phyloP scores from a whole-genome alignment of 2,113 vertebrate species.

The Seriola aureovittata region DNA sequence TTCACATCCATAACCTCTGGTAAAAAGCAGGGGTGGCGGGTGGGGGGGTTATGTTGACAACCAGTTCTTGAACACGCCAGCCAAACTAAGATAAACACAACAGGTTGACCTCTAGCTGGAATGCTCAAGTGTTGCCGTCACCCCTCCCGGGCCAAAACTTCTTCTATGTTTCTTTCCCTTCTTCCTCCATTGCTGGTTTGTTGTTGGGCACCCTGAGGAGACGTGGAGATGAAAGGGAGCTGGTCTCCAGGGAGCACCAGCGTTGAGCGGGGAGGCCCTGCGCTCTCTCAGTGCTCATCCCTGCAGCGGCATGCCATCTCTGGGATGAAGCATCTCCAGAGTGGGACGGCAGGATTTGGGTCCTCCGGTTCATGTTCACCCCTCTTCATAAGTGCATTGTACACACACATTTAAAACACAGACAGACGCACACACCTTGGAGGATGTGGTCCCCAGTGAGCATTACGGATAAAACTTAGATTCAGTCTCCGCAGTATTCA shows the following conservation, averaged over 20 bases:
- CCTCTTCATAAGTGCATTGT: slow-evolving; percentile 23
- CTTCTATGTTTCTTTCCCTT: slow-evolving; percentile 39
- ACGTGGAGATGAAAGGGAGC: slow-evolving; percentile 79
- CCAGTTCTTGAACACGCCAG: not conserved
- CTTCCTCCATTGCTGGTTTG: slow-evolving; percentile 60
- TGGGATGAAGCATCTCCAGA: slow-evolving; percentile 57
- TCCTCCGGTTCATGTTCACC: slow-evolving; percentile 54
- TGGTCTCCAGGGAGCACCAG: slow-evolving; percentile 72
- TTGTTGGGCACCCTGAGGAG: slow-evolving; percentile 79
- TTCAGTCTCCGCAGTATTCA: slow-evolving; percentile 42
- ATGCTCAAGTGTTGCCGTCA: slow-evolving; percentile 27
- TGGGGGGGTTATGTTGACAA: slow-evolving; percentile 28
- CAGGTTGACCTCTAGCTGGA: slow-evolving; percentile 53
- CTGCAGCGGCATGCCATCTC: slow-evolving; percentile 53
- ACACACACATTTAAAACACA: slow-evolving; percentile 30
- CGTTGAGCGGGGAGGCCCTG: slow-evolving; percentile 62
- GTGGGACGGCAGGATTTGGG: slow-evolving; percentile 30
- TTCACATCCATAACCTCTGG: slow-evolving; percentile 47
- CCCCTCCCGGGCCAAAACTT: slow-evolving; percentile 45
- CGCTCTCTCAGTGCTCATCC: slow-evolving; percentile 46
- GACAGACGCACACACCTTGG: slow-evolving; percentile 39
- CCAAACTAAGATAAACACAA: slow-evolving; percentile 55
- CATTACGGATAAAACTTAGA: slow-evolving; percentile 49
- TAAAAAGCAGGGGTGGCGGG: not conserved
- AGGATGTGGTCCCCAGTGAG: slow-evolving; percentile 49